A percentile compares a stretch with the other conserved stretches of the same genome.
Evolutionary conservation across 2,888 invertebrate species (phyloP).

Genomic region (Sminthurides aquaticus): DNA sequence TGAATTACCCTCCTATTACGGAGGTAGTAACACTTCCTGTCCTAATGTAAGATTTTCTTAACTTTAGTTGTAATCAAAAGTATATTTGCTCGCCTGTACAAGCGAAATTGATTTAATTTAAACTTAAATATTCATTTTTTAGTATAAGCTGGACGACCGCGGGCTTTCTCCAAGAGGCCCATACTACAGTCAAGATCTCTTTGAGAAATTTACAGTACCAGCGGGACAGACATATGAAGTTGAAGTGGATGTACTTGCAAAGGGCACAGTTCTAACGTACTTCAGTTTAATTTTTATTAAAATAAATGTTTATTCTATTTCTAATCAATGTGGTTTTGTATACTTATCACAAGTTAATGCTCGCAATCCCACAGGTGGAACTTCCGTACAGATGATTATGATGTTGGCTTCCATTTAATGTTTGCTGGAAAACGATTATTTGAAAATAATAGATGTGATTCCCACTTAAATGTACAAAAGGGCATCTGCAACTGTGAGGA

Average conservation of each 20-base stretch:
- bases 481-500: conserved; percentile 11
- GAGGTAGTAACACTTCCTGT: conserved; percentile 14
- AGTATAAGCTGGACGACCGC: neutral
- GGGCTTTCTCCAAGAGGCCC: neutral
- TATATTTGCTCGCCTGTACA: no score
- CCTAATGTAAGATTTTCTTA: conserved; percentile 11
- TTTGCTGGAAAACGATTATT: neutral
- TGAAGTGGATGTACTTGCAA: neutral
- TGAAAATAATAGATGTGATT: conserved; percentile 5
- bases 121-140: no score
- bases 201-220: neutral
- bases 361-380: conserved; percentile 11
- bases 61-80: no score
- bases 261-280: conserved; percentile 14
- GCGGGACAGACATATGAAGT: neutral
- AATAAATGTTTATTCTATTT: no score
- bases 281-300: neutral
- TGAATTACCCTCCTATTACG: conserved; percentile 13
- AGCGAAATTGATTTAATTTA: no score
- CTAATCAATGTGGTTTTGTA: no score
- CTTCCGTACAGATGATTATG: conserved; percentile 13
- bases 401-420: conserved; percentile 18
- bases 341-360: neutral
- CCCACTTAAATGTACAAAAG: conserved; percentile 9
- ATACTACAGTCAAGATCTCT: neutral